Evolutionary conservation across 2,888 invertebrate genomes (phyloP), one percentile per base, ranked within the genome.

Genomic region (Drosophila aldrichi): DNA sequence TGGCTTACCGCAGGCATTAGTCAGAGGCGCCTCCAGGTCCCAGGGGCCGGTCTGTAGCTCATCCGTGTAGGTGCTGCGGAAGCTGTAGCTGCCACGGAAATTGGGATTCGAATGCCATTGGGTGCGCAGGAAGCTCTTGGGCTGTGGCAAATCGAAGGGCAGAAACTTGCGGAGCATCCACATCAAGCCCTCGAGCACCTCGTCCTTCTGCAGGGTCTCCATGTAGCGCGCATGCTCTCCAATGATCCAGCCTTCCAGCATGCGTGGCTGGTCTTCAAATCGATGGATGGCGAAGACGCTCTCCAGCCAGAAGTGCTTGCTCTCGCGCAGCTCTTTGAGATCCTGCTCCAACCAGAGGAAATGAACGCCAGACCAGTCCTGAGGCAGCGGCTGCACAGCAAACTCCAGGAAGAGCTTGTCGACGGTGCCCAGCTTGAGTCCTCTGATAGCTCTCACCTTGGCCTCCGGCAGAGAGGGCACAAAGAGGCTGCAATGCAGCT

Each of bases 241-340:
- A 25, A 94, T 93, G 10, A 96, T 92, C 96, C 96, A 96, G 0
- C 94, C 96, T 76, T 95, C 93, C 38, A 96, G 90, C 16, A 96
- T 91, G 41, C 93, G 93, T 0, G 95, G 94, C 81, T 95, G 94
- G 77, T 94, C 92, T 66, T 94, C 94, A 14, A 95, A 94, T 16
- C 94, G 93, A 87, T 95, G 95, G 89, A 96, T 95, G 46, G 95
- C 94, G 82, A 94, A 94, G n/a, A 96, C 92, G 75, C 94, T 94
- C 82, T 94, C 94, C 51, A 95, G 91, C 96, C 96, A 96, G 43
- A 92, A 93, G 46, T 88, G 62, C 10, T 86, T 70, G 2, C 74
- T 61, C n/a, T 74, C 77, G 4, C 83, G 82, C 22, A 91, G 29
- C 48, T 87, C 86, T 4, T 54, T 32, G 0, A 92, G 73, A 71